Evolutionary conservation across 2,888 invertebrate genomes (phyloP).

Genomic region (Rambutsinella grinnellia): DNA sequence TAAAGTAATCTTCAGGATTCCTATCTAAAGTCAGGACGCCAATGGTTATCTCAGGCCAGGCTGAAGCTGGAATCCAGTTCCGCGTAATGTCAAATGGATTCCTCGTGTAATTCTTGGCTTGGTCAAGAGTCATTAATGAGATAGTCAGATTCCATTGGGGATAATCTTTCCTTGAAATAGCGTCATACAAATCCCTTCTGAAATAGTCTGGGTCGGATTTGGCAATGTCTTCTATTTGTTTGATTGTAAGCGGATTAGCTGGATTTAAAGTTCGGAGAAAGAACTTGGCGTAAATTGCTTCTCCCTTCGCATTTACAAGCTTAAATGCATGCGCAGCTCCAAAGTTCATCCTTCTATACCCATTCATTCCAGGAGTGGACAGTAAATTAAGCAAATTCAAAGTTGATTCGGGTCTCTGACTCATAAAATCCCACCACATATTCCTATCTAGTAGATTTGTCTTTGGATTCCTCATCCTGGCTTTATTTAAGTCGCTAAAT

Average conservation of each 20-base stretch:
- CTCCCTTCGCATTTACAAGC: conserved; percentile 79
- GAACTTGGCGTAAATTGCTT: conserved; percentile 84
- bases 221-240: conserved; percentile 79
- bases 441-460: conserved; percentile 92
- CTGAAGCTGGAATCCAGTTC: conserved; percentile 29
- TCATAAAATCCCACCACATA: too few relatives aligned
- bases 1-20: conserved; percentile 39
- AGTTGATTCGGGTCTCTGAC: conserved; percentile 86
- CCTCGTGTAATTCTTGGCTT: conserved; percentile 23
- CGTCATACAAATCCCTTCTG: conserved; percentile 44
- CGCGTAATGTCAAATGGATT: conserved; percentile 58
- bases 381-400: conserved; percentile 89
- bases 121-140: conserved; percentile 51
- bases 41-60: conserved; percentile 42
- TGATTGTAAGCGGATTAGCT: conserved; percentile 81
- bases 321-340: conserved; percentile 95
- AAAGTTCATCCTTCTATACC: too few relatives aligned
- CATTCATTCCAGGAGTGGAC: conserved; percentile 95
- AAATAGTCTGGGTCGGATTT: conserved; percentile 82
- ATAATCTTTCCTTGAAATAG: conserved; percentile 38
- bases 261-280: conserved; percentile 82
- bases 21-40: conserved; percentile 37
- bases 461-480: conserved; percentile 95
- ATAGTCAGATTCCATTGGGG: conserved; percentile 50
- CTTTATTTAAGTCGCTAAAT: conserved; percentile 93